Conservation (phyloP, 53 echinoderm and acorn worm species). For the Temnopleurus reevesii region DNA sequence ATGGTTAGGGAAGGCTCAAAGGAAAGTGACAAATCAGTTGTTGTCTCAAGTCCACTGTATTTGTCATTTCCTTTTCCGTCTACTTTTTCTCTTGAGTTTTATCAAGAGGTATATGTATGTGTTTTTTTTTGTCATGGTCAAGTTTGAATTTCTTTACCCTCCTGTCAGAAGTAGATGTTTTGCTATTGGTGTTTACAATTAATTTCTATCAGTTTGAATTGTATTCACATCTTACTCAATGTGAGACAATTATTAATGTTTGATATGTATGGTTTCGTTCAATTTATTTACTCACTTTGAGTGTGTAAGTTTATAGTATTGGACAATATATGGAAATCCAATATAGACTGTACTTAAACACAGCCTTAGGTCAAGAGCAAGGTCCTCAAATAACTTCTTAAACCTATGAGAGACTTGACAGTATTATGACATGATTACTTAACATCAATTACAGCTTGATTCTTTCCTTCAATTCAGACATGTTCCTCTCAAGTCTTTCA, state of each 20-base stretch:
- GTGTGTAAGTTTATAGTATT: too few species aligned
- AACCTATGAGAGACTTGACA: conserved; percentile 30
- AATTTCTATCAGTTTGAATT: too few species aligned
- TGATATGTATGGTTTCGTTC: too few species aligned
- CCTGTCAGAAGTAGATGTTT: neutral
- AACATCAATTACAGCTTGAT: conserved; percentile 3
- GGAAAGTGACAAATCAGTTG: conserved; percentile 19
- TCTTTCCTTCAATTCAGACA: neutral
- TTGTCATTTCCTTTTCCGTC: conserved; percentile 24
- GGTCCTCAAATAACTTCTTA: too few species aligned
- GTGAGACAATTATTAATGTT: too few species aligned
- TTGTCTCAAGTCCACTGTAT: conserved; percentile 35
- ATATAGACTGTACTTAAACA: too few species aligned
- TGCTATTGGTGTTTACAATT: neutral
- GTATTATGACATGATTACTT: conserved; percentile 11
- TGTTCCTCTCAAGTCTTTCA: neutral
- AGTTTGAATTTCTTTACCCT: neutral
- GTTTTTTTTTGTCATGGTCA: conserved; percentile 20
- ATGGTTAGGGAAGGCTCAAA: neutral
- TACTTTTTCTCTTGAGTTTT: neutral
- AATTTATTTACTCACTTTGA: too few species aligned
- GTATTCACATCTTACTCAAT: too few species aligned
- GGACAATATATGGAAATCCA: too few species aligned
- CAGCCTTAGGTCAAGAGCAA: too few species aligned
- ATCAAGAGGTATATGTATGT: neutral